Evolutionary conservation across 2,888 invertebrate genomes (phyloP).

Genomic region (Hypsopygia costalis): DNA sequence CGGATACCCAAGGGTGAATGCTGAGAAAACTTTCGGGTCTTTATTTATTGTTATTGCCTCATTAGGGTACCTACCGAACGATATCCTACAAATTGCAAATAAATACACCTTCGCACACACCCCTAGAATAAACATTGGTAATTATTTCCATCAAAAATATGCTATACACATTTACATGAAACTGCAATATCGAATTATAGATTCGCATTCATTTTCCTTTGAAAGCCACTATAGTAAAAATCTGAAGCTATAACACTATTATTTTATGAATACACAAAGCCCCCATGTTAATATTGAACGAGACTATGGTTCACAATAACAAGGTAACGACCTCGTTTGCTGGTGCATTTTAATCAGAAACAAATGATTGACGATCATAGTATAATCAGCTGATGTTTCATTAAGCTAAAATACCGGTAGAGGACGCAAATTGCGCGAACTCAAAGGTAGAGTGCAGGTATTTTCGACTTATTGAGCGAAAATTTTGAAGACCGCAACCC

Average conservation of each 20-base stretch:
- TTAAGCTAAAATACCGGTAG: slow-evolving; percentile 26
- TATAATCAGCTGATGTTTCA: slow-evolving; percentile 32
- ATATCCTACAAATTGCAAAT: slow-evolving; percentile 79
- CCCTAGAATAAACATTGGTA: slow-evolving; percentile 56
- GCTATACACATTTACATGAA: not conserved
- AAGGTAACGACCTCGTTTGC: slow-evolving; percentile 34
- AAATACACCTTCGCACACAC: slow-evolving; percentile 62
- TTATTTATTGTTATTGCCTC: slow-evolving; percentile 81
- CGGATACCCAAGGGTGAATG: slow-evolving; percentile 53
- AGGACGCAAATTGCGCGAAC: slow-evolving; percentile 42
- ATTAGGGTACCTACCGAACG: slow-evolving; percentile 76
- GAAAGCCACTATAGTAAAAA: not conserved
- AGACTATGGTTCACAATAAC: slow-evolving; percentile 30
- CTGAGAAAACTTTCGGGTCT: slow-evolving; percentile 77
- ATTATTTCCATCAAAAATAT: slow-evolving; percentile 29
- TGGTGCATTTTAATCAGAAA: slow-evolving; percentile 29
- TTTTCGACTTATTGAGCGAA: slow-evolving; percentile 76
- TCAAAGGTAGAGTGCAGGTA: slow-evolving; percentile 56
- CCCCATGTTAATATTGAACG: slow-evolving; percentile 2
- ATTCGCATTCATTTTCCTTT: not conserved
- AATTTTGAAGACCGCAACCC: slow-evolving; percentile 79
- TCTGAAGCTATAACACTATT: slow-evolving; percentile 4
- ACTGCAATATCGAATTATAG: not conserved
- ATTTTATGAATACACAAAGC: slow-evolving; percentile 2
- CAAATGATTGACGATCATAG: slow-evolving; percentile 40